Percentiles rank a stretch among this genome's conserved stretches.
Conservation (phyloP, 64 coral and sea anemone species). For the Porites australiensis region DNA sequence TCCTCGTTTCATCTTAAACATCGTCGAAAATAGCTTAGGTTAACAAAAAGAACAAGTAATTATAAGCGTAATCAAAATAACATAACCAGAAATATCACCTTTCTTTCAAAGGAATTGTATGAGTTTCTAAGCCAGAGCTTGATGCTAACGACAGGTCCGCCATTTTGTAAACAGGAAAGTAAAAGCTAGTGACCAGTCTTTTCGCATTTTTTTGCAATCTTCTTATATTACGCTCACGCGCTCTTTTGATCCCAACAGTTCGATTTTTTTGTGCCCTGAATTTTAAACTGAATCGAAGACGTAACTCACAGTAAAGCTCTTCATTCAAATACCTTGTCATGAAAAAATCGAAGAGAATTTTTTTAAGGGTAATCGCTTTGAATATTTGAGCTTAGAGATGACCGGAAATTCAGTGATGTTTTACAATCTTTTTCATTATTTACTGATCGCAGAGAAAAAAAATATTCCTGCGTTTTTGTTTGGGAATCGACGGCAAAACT, state of each 20-base stretch:
- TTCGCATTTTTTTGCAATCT: background rate
- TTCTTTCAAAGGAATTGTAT: slow-evolving; percentile 54
- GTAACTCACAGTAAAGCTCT: background rate
- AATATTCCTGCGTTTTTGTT: background rate
- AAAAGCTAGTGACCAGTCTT: slow-evolving; percentile 47
- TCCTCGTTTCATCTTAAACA: no score
- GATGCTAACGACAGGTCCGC: slow-evolving; percentile 71
- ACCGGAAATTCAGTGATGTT: background rate
- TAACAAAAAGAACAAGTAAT: background rate
- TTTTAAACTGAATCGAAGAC: background rate
- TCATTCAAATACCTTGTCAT: background rate
- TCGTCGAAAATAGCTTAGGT: background rate
- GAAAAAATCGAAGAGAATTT: background rate
- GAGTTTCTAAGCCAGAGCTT: slow-evolving; percentile 67
- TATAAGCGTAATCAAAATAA: background rate
- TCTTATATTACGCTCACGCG: background rate
- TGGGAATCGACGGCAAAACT: background rate
- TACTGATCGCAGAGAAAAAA: background rate
- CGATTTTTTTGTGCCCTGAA: background rate
- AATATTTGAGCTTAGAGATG: background rate
- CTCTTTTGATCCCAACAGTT: background rate
- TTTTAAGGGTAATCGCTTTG: background rate
- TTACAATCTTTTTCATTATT: background rate
- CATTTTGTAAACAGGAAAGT: slow-evolving; percentile 68
- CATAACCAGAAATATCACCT: slow-evolving; percentile 30